A percentile compares a stretch with the other conserved stretches of the same genome.
These are phyloP conservation scores for Mesoligia furuncula DNA, from an alignment of 2,888 invertebrate species.

Conservation along the genomic window DNA sequence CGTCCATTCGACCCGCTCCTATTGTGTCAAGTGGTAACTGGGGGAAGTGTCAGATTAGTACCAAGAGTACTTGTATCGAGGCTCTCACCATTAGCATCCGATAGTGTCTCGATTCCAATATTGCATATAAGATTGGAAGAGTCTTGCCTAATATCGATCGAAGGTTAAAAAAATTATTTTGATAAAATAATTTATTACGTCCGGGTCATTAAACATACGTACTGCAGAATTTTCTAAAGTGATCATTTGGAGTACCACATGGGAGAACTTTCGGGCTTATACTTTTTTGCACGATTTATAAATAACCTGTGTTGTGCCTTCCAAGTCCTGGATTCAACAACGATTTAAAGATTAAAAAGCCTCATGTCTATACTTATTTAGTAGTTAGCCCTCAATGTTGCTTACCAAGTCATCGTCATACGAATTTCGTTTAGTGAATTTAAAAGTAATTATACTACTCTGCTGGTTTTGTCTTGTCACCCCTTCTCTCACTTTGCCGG, in stretches of 20 bases:
- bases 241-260: conserved; percentile 2
- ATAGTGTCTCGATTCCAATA: neutral
- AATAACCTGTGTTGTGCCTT: neutral
- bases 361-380: too few species aligned
- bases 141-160: neutral
- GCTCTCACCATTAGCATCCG: neutral
- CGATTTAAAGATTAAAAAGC: neutral
- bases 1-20: conserved; percentile 7
- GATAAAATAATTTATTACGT: neutral
- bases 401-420: neutral
- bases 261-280: neutral
- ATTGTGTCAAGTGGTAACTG: conserved; percentile 17
- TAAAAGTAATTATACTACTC: conserved; percentile 22
- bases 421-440: neutral
- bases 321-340: neutral
- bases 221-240: neutral
- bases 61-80: conserved; percentile 10
- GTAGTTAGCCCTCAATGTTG: neutral
- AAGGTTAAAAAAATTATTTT: neutral
- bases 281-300: neutral
- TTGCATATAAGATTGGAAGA: too few species aligned
- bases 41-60: conserved; percentile 27
- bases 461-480: conserved; percentile 18
- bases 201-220: neutral
- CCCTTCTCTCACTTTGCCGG: neutral